These are phyloP conservation scores for Spea bombifrons DNA, from an alignment of 2,113 vertebrate species.

Conservation along the genomic window DNA sequence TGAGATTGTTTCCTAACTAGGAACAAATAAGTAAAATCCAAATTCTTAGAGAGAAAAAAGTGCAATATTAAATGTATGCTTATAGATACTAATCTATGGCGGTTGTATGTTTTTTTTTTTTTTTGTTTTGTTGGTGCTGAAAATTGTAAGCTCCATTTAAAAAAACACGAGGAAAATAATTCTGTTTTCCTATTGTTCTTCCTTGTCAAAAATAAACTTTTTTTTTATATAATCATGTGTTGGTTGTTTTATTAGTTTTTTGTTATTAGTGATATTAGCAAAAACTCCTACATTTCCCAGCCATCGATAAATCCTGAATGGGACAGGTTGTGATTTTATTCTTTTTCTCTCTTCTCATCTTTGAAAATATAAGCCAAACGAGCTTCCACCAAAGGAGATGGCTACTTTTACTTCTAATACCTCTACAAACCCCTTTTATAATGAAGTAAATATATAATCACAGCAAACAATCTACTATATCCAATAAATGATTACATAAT, in stretches of 20 bases:
- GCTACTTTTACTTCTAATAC: no score
- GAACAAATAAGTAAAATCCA: conserved; percentile 79
- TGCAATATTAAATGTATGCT: conserved; percentile 97
- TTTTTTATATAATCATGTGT: conserved; percentile 5
- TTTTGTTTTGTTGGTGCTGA: conserved; percentile 74
- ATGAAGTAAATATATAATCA: no score
- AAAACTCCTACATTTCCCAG: no score
- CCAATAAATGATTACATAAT: no score
- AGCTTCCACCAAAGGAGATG: no score
- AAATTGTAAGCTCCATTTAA: conserved; percentile 85
- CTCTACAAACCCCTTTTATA: no score
- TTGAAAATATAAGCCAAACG: no score
- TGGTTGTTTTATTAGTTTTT: neutral
- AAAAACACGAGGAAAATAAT: conserved; percentile 86
- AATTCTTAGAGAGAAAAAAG: conserved; percentile 89
- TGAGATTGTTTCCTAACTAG: conserved; percentile 79
- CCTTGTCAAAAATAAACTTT: conserved; percentile 84
- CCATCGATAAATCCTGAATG: no score
- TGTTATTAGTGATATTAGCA: no score
- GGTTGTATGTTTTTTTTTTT: conserved; percentile 63
- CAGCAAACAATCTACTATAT: no score
- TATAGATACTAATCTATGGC: conserved; percentile 84
- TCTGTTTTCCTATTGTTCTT: conserved; percentile 91
- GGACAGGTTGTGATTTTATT: no score
- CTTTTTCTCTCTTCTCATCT: no score